Conservation (phyloP, 2,797 vertebrate species). For the Benthosema pterotum region DNA sequence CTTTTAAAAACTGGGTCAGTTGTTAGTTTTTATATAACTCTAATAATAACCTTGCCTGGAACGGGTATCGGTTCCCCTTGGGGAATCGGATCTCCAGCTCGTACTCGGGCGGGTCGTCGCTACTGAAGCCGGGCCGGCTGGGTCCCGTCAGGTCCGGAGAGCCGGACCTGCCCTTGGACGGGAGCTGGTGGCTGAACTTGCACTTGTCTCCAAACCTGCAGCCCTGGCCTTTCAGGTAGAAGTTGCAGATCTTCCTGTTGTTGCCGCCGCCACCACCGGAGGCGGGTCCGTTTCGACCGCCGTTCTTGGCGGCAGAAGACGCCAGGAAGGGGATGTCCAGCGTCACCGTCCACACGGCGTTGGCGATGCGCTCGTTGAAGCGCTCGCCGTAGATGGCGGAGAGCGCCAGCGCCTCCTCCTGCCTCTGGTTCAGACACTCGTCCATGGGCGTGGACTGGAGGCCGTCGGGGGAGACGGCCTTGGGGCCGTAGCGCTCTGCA, state of each 20-base stretch:
- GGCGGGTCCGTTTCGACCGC: constrained; percentile 24
- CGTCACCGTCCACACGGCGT: constrained; percentile 88
- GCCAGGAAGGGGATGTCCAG: constrained; percentile 84
- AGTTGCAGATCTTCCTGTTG: constrained; percentile 82
- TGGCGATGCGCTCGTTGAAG: constrained; percentile 90
- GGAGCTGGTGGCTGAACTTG: constrained; percentile 87
- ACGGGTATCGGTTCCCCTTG: constrained; percentile 89
- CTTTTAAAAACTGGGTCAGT: too few species aligned
- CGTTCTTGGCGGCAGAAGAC: constrained; percentile 7
- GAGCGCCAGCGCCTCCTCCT: constrained; percentile 92
- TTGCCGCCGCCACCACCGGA: constrained; percentile 33
- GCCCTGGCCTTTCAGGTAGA: constrained; percentile 87
- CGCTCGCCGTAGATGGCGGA: constrained; percentile 92
- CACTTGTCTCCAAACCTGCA: constrained; percentile 92
- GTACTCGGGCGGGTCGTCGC: constrained; percentile 79
- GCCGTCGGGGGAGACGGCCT: constrained; percentile 68
- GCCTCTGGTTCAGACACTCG: constrained; percentile 87
- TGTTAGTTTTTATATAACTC: too few species aligned
- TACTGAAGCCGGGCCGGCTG: constrained; percentile 83
- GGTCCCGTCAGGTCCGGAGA: constrained; percentile 47
- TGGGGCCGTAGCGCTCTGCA: constrained; percentile 83
- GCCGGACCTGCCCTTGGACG: constrained; percentile 57
- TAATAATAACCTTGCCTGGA: constrained; percentile 64
- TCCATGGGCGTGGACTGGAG: constrained; percentile 70
- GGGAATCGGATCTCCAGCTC: constrained; percentile 94